Base-by-base conservation (phyloP, 2,888 invertebrate genomes). In the Eupsilia transversa region DNA sequence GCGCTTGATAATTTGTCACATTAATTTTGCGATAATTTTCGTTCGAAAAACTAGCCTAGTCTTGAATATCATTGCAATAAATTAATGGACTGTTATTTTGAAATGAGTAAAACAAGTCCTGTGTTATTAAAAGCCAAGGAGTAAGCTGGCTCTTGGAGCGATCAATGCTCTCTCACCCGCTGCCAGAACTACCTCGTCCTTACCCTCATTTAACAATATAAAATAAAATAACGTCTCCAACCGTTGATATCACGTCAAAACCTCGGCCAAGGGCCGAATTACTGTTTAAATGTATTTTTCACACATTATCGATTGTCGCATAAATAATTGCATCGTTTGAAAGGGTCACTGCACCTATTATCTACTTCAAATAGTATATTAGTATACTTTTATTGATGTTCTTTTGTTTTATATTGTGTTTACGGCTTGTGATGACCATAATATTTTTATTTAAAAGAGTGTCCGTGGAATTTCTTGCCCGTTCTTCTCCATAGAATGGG, bases 221-320 rank as follows among this genome's bases (percentile, higher is more conserved):
- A 72, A 83, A 64, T 72, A 14, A 61, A 83, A 64, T 72, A 14
- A 61, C 12, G 46, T 76, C 65, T 66, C 49, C 59, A 70, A 57
- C 66, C n/a, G 60, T 72, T 30, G 65, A 75, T 87, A 86, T 87
- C 86, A 69, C 77, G 74, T 82, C 79, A 75, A 87, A 88, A 72
- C 82, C 82, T 72, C 83, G 84, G 89, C 86, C 88, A 89, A 89
- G 89, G 89, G 85, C 88, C 89, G 89, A 88, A 86, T 89, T 88
- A 88, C 85, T 83, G 85, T 87, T 89, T 87, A 76, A 89, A 87
- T 88, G 84, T 88, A 89, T 89, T 91, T 91, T 90, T 91, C 85
- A 88, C 79, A 68, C 80, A 79, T 80, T 89, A 91, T 84, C 89
- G 80, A 88, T 72, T 79, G 84, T 75, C 72, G 61, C 74, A 83